Base-by-base conservation (phyloP, 2,113 vertebrate species). In the Reinhardtius hippoglossoides region DNA sequence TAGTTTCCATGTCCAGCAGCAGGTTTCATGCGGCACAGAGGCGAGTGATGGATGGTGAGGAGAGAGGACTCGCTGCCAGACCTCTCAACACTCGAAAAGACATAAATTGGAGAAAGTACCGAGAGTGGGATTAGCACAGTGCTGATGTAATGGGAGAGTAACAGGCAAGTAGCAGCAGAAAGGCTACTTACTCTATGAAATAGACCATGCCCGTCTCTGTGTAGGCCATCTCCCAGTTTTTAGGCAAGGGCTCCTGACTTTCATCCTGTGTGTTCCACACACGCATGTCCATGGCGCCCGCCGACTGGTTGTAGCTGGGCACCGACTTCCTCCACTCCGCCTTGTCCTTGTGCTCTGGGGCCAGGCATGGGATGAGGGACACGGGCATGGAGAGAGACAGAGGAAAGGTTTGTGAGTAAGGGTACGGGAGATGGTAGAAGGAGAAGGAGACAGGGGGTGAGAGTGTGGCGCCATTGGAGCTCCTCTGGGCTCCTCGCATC, bases 201-300 rank as follows among this genome's bases (percentile, higher is more conserved):
- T 99, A 99, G 88, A 99, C 95, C 98, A 98, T 98, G 83, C 98
- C 98, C 0, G 96, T 95, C 84, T 99, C 98, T 0, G 98, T 99
- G 93, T 98, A 99, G 90, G 98, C 98, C 98, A 98, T 99, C 90
- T 99, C 98, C 97, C 97, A 98, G 93, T 96, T 98, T 88, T 95
- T 95, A 52, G 97, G 97, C 74, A 99, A 87, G 0, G 97, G 95
- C 66, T 99, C 98, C 93, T 97, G 94, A 83, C 92, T 95, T 23
- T 99, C 97, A 37, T 98, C 97, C 88, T 95, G 95, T 0, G 95
- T 92, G 86, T 63, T 90, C 94, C 94, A 95, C 18, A 95, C 94
- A 31, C 96, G 95, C 88, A 96, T 91, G 90, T 99, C 97, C 97
- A 98, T 95, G 78, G 94, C 80, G 21, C 59, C 94, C 55, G 90